phyloP scores from a whole-genome alignment of 2,797 vertebrate genomes.

The Chloroceryle inda region DNA sequence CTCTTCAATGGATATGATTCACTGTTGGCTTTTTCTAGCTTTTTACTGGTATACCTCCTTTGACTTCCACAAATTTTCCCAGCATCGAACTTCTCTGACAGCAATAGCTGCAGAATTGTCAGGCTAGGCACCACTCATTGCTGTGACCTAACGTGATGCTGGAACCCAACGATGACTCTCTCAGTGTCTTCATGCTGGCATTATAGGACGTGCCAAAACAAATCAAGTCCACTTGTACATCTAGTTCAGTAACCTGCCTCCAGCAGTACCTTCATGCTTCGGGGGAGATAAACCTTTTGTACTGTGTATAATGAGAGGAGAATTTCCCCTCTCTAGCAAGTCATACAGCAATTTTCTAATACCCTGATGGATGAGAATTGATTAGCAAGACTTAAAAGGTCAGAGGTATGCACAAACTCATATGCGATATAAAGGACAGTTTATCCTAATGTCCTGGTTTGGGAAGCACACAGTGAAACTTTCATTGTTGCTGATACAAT shows the following conservation, averaged over 20 bases:
- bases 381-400: conserved; percentile 24
- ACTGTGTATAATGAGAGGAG: conserved; percentile 6
- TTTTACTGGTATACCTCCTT: not conserved
- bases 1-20: not conserved
- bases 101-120: not conserved
- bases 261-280: conserved; percentile 12
- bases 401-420: not conserved
- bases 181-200: accelerated
- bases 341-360: not conserved
- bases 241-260: conserved; percentile 27
- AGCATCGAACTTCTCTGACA: not conserved
- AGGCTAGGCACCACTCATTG: not conserved
- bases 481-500: not conserved
- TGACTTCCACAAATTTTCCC: not conserved
- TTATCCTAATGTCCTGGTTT: too few relatives aligned
- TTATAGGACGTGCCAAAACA: not conserved
- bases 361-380: conserved; percentile 48
- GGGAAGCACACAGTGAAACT: not conserved
- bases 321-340: conserved; percentile 24
- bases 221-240: conserved; percentile 25
- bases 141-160: accelerated
- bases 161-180: not conserved
- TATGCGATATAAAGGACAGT: not conserved
- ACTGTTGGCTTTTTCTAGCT: not conserved
- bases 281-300: conserved; percentile 39